Conservation (phyloP, 2,888 invertebrate species). For the Strigamia transsilvanica region DNA sequence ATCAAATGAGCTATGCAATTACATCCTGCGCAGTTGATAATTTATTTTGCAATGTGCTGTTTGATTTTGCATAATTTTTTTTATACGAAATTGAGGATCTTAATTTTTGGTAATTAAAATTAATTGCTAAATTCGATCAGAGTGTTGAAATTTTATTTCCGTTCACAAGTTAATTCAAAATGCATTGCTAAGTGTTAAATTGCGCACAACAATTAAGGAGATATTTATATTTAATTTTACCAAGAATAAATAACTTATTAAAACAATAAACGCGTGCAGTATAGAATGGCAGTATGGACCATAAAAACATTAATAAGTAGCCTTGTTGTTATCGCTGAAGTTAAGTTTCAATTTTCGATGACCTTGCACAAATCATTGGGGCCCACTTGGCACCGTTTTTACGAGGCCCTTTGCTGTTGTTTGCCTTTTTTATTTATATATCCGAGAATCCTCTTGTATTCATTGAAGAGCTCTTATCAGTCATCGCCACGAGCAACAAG, state of each 20-base stretch:
- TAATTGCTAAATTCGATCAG: no score
- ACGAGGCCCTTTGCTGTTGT: constrained; percentile 42
- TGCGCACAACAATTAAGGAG: no score
- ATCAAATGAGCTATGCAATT: neutral
- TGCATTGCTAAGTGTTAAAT: no score
- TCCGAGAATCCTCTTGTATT: constrained; percentile 5
- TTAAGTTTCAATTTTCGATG: constrained; percentile 25
- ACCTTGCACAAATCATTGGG: constrained; percentile 33
- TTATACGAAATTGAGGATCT: no score
- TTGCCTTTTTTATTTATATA: constrained; percentile 17
- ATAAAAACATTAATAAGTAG: constrained; percentile 14
- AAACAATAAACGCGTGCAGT: neutral
- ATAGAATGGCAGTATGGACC: neutral
- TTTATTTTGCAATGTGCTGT: no score
- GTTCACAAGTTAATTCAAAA: no score
- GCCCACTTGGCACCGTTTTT: constrained; percentile 26
- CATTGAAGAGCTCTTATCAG: constrained; percentile 49
- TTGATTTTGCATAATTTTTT: no score
- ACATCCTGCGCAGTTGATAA: neutral
- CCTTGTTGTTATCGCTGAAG: neutral
- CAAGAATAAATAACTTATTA: neutral
- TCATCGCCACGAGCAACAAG: constrained; percentile 47
- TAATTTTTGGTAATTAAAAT: no score
- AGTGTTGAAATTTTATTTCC: no score
- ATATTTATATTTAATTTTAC: no score